These are phyloP conservation scores for Drosophila bunnanda DNA, from an alignment of 2,888 invertebrate species.

Conservation along the genomic window DNA sequence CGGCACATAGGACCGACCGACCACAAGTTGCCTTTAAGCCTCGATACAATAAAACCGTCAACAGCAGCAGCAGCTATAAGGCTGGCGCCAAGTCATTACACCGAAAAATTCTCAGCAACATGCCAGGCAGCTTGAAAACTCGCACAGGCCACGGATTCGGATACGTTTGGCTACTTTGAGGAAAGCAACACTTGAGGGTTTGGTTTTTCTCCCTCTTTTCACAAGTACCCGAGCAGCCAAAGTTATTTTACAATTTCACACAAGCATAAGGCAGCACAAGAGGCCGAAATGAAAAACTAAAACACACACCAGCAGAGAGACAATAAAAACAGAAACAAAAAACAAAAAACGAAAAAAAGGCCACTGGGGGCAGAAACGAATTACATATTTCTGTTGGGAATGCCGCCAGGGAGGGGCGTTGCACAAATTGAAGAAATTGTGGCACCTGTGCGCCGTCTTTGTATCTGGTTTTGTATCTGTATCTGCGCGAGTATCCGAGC, in stretches of 20 bases:
- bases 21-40: constrained; percentile 54
- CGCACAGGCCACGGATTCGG: constrained; percentile 21
- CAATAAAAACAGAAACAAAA: constrained; percentile 17
- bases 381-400: constrained; percentile 21
- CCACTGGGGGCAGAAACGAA: constrained; percentile 21
- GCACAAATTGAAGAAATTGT: constrained; percentile 53
- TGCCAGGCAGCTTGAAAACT: constrained; percentile 46
- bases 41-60: constrained; percentile 27
- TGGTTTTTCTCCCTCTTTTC: constrained; percentile 40
- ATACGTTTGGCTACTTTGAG: constrained; percentile 59
- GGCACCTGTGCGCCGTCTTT: constrained; percentile 62
- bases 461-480: background rate
- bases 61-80: constrained; percentile 11
- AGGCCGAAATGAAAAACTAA: constrained; percentile 39
- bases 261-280: constrained; percentile 34
- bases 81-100: constrained; percentile 74
- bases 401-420: constrained; percentile 16
- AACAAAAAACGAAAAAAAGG: constrained; percentile 44
- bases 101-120: constrained; percentile 67
- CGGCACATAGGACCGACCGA: constrained; percentile 50
- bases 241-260: constrained; percentile 67
- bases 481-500: background rate
- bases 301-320: constrained; percentile 43
- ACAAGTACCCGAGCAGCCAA: constrained; percentile 41
- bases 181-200: constrained; percentile 59